Evolutionary conservation across 1,140 invertebrate genomes (phyloP), one percentile per base, ranked within the genome.

Genomic region (Medauroidea extradentata): DNA sequence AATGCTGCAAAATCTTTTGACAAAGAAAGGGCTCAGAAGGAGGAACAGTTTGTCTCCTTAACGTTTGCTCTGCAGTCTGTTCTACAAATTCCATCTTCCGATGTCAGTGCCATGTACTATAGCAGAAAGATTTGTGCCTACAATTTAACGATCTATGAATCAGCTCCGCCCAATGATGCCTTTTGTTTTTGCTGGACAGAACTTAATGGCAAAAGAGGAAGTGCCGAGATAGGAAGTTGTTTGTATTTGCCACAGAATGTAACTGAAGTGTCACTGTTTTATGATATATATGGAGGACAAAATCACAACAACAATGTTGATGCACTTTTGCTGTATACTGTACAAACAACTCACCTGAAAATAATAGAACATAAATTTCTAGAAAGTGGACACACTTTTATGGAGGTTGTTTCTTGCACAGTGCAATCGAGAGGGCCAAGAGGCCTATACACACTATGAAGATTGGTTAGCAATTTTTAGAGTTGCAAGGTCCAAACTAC

Each of bases 271-370:
- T 55, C 55, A 14, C 27, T 66, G 16, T 65, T 57, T 59, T 65
- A 54, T 18, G 61, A 66, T 48, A 65, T 54, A 19, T 65, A 58
- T 38, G 55, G 63, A 18, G 60, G 63, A 23, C 65, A 65, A 59
- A 65, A 65, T 43, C 53, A 53, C 14, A 65, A 65, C 48, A 23
- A 65, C 27, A 29, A 62, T 55, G 43, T 66, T 16, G 60, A 46
- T 13, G 59, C 53, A 23, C 14, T 64, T 18, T 54, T 64, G 9
- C 27, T 65, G 18, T 57, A 57, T 48, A 25, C 39, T 21, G 52
- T 61, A n/a, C 61, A 64, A 57, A 43, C 27, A 25, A 57, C 21
- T 54, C 34, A 57, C 51, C 23, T 65, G n/a, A 25, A 55, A 29
- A 34, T 54, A 25, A 61, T 65, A 24, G 46, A 63, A 56, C 62